Conservation (phyloP, 1,140 invertebrate genomes). For the Mylabris phalerata region DNA sequence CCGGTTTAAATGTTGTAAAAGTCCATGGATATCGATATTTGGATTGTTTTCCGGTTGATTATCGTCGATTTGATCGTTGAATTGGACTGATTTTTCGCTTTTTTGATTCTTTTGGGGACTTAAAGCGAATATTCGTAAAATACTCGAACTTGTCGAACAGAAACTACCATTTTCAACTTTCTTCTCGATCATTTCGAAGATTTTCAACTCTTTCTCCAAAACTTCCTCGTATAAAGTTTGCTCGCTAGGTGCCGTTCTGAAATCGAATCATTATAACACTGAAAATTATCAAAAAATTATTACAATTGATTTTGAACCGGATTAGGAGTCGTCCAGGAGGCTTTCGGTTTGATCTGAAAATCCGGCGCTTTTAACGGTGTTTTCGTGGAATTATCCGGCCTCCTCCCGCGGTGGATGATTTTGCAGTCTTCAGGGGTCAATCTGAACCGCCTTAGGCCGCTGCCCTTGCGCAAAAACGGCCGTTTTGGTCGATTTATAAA, state of each 20-base stretch:
- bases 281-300: background rate
- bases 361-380: conserved; percentile 33
- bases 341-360: conserved; percentile 26
- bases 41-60: background rate
- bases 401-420: conserved; percentile 1
- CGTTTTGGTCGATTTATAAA: conserved; percentile 27
- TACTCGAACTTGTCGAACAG: conserved; percentile 54
- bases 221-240: conserved; percentile 23
- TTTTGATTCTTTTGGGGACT: conserved; percentile 28
- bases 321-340: conserved; percentile 24
- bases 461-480: conserved; percentile 35
- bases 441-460: conserved; percentile 32
- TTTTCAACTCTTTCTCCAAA: conserved; percentile 40
- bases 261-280: background rate
- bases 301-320: background rate
- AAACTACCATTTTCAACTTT: conserved; percentile 63
- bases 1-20: background rate
- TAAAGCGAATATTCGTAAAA: conserved; percentile 34
- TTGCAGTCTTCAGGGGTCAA: conserved; percentile 24
- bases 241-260: conserved; percentile 8
- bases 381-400: background rate
- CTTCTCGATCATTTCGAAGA: conserved; percentile 67
- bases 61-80: background rate
- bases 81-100: conserved; percentile 1
- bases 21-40: background rate